Conservation (phyloP, 2,797 vertebrate genomes). For the Trachops cirrhosus region DNA sequence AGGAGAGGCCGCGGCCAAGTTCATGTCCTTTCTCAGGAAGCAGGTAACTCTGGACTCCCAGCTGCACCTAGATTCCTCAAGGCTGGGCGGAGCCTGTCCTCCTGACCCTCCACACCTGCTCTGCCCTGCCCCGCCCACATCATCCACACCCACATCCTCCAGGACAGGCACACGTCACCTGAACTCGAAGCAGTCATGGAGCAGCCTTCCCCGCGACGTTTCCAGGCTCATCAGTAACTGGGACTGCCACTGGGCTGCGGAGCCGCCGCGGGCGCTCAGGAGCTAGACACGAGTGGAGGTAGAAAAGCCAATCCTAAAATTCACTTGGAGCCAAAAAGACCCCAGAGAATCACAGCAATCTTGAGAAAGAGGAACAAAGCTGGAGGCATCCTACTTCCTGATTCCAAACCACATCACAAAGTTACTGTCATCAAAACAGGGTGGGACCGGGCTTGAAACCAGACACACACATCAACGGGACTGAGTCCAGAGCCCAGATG, state of each 20-base stretch:
- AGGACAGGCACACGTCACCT: neutral
- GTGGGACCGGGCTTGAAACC: neutral
- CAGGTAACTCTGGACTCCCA: neutral
- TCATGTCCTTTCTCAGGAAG: neutral
- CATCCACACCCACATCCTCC: neutral
- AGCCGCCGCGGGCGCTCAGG: neutral
- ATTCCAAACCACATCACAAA: neutral
- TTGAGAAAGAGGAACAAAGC: neutral
- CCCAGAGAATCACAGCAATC: neutral
- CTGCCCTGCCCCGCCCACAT: neutral
- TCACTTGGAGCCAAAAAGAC: neutral
- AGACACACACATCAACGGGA: neutral
- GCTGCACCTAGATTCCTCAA: neutral
- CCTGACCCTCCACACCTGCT: neutral
- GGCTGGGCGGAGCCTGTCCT: neutral
- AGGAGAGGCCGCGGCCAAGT: neutral
- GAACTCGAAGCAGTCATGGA: neutral
- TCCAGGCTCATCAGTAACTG: neutral
- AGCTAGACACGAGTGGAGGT: neutral
- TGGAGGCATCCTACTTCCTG: neutral
- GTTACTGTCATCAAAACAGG: neutral
- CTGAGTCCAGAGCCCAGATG: neutral
- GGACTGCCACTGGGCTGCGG: rapidly evolving
- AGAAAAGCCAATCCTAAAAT: neutral
- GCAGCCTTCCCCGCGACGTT: neutral